phyloP scores from a whole-genome alignment of 2,113 vertebrate species.

The Leucoraja erinaceus region DNA sequence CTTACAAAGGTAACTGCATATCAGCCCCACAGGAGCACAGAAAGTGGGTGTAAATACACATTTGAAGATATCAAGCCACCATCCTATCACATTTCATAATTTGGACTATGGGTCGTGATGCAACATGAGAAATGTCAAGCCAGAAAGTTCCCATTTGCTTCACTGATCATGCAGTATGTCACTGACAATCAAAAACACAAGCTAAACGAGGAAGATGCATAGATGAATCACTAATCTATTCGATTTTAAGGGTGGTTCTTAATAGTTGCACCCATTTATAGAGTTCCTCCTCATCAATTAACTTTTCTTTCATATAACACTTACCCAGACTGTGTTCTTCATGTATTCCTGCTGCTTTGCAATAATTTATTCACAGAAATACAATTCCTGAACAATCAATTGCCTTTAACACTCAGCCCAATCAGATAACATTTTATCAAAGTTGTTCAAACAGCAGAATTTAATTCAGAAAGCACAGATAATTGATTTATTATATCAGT shows the following conservation, averaged over 20 bases:
- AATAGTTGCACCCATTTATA: background rate
- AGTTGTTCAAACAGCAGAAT: slow-evolving; percentile 7
- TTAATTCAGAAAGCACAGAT: background rate
- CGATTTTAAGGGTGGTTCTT: background rate
- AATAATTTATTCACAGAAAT: background rate
- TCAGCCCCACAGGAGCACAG: background rate
- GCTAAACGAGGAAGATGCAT: background rate
- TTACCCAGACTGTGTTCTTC: background rate
- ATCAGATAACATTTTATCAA: background rate
- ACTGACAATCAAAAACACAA: background rate
- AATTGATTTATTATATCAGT: background rate
- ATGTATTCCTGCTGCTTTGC: background rate
- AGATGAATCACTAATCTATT: too few relatives aligned
- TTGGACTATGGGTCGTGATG: background rate
- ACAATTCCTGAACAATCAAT: background rate
- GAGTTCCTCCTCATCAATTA: background rate
- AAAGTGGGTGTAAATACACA: background rate
- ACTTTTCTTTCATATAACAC: background rate
- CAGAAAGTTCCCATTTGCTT: background rate
- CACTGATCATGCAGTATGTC: background rate
- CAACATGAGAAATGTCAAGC: background rate
- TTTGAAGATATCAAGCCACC: background rate
- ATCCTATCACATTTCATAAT: background rate
- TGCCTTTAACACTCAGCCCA: background rate
- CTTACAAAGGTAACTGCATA: background rate